Evolutionary conservation across 2,113 vertebrate species (phyloP).

Genomic region (Gymnorhina tibicen): DNA sequence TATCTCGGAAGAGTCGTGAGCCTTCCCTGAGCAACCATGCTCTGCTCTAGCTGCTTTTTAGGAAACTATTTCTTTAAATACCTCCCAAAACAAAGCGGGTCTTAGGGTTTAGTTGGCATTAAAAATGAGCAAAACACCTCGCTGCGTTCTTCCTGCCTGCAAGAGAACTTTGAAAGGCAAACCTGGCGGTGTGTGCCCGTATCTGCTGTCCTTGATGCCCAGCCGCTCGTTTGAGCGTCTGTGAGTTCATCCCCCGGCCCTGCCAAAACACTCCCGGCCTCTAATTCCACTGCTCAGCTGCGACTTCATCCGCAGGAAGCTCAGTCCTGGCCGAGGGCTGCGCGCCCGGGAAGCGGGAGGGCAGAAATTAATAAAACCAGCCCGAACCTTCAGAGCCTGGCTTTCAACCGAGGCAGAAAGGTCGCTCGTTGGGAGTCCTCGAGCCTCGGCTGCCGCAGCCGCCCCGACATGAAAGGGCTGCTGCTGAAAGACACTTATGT

Average conservation of each 20-base stretch:
- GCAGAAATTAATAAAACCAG: slow-evolving; percentile 66
- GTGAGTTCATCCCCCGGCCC: background rate
- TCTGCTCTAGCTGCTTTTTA: background rate
- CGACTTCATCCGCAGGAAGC: background rate
- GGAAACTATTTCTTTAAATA: background rate
- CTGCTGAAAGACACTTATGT: slow-evolving; percentile 56
- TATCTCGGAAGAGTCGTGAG: accelerated
- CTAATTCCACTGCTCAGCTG: background rate
- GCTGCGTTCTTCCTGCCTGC: background rate
- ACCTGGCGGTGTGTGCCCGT: background rate
- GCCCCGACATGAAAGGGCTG: slow-evolving; percentile 56
- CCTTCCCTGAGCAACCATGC: background rate
- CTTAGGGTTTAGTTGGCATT: background rate
- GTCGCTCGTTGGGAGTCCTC: slow-evolving; percentile 56
- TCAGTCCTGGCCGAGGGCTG: background rate
- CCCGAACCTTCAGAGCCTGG: slow-evolving; percentile 27
- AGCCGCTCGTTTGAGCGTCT: background rate
- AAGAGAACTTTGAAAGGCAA: background rate
- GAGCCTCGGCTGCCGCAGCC: slow-evolving; percentile 29
- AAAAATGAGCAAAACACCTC: background rate
- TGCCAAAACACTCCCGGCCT: background rate
- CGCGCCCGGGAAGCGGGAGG: slow-evolving; percentile 17
- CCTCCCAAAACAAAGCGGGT: background rate
- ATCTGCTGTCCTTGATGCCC: background rate
- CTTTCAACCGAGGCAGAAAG: slow-evolving; percentile 55